Conservation (phyloP, 1,140 invertebrate species). For the Cylas formicarius region DNA sequence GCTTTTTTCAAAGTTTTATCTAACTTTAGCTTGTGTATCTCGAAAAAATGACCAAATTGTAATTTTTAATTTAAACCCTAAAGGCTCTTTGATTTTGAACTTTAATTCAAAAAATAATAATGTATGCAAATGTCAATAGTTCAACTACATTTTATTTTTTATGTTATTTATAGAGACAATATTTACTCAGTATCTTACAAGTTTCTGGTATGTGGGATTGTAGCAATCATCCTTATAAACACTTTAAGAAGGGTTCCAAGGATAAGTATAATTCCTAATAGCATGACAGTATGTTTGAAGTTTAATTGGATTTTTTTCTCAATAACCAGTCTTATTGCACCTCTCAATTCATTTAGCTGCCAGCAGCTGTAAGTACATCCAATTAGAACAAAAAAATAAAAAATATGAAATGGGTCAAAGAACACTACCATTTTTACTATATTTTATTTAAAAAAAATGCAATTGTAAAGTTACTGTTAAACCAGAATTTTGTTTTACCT, state of each 20-base stretch:
- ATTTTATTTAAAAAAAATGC: no score
- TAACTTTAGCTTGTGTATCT: no score
- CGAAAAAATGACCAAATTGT: no score
- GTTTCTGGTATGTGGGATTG: conserved; percentile 35
- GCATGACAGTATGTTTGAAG: conserved; percentile 47
- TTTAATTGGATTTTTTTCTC: conserved; percentile 44
- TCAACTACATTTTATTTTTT: conserved; percentile 1
- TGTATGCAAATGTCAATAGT: neutral
- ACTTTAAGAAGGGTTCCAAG: conserved; percentile 43
- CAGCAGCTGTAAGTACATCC: conserved; percentile 53
- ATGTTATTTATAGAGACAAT: conserved; percentile 2
- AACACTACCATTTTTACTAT: no score
- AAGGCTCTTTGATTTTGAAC: no score
- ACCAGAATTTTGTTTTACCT: no score
- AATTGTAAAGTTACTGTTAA: no score
- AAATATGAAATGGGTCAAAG: no score
- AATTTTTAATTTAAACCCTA: no score
- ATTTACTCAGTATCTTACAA: conserved; percentile 3
- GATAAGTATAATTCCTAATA: conserved; percentile 44
- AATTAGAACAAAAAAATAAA: conserved; percentile 3
- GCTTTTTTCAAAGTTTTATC: no score
- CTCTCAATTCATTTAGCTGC: conserved; percentile 51
- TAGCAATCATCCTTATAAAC: conserved; percentile 44
- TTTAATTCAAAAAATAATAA: neutral
- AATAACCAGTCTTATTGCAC: conserved; percentile 52